Percentiles rank a stretch among this genome's conserved stretches.
phyloP scores from a whole-genome alignment of 2,113 vertebrate genomes.

The Jaculus jaculus region DNA sequence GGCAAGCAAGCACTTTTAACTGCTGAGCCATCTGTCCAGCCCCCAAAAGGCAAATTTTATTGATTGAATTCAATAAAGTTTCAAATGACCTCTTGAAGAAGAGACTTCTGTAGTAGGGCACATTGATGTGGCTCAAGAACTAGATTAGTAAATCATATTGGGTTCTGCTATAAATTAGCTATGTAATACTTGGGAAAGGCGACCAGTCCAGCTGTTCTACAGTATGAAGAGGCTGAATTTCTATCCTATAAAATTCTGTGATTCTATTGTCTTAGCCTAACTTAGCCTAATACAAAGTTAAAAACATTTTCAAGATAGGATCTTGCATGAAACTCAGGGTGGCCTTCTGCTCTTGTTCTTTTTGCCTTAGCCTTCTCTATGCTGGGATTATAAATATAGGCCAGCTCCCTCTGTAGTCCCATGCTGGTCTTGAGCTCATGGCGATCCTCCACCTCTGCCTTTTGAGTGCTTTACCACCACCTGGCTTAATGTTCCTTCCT shows the following conservation, averaged over 20 bases:
- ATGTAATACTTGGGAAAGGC: neutral
- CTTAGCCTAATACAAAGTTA: neutral
- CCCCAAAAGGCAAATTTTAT: neutral
- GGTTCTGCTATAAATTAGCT: neutral
- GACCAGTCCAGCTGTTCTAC: neutral
- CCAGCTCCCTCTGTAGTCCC: no score
- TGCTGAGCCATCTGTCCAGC: no score
- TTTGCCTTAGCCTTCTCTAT: no score
- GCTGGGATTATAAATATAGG: no score
- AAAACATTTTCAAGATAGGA: neutral
- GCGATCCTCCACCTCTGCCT: no score
- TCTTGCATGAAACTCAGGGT: no score
- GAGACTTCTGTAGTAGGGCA: neutral
- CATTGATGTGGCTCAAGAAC: neutral
- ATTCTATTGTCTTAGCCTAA: neutral
- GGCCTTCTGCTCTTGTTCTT: no score
- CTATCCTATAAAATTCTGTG: neutral
- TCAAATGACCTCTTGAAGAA: neutral
- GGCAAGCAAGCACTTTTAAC: no score
- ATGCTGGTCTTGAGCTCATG: no score
- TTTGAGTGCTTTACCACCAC: no score
- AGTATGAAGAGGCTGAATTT: neutral
- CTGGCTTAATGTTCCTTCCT: no score
- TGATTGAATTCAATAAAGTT: neutral
- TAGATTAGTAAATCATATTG: neutral